Evolutionary conservation across 2,888 invertebrate species (phyloP).

Genomic region (Rhorus exstirpatorius): DNA sequence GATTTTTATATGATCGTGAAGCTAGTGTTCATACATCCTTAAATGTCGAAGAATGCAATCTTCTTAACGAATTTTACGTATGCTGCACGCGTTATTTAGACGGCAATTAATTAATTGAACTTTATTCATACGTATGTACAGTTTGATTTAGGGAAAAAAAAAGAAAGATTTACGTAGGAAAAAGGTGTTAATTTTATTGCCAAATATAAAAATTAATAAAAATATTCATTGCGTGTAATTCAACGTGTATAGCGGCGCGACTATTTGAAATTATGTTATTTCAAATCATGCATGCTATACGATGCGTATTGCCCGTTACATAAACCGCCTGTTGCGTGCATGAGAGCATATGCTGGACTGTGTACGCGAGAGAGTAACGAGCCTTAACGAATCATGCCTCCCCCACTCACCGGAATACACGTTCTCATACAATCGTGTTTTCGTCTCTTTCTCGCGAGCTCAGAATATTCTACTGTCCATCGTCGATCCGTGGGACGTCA

Average conservation of each 20-base stretch:
- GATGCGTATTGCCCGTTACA: background rate
- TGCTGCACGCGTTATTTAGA: too few species aligned
- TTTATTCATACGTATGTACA: too few species aligned
- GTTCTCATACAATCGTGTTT: constrained; percentile 59
- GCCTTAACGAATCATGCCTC: constrained; percentile 78
- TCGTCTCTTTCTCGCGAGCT: constrained; percentile 69
- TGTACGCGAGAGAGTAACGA: constrained; percentile 72
- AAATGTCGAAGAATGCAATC: too few species aligned
- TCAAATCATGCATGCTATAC: background rate
- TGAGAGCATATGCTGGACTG: constrained; percentile 45
- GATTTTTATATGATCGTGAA: too few species aligned
- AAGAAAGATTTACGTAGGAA: too few species aligned
- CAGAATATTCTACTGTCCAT: constrained; percentile 83
- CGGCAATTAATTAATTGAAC: too few species aligned
- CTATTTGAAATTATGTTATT: background rate
- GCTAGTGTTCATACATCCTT: too few species aligned
- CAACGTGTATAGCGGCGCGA: background rate
- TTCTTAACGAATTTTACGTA: too few species aligned
- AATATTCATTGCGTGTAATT: background rate
- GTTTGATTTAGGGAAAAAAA: too few species aligned
- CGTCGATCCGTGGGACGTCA: constrained; percentile 84
- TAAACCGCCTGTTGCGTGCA: constrained; percentile 19
- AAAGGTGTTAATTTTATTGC: too few species aligned
- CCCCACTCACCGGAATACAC: constrained; percentile 64
- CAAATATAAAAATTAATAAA: too few species aligned